Conservation (phyloP, 2,888 invertebrate species). For the Orchesellides sinensis region DNA sequence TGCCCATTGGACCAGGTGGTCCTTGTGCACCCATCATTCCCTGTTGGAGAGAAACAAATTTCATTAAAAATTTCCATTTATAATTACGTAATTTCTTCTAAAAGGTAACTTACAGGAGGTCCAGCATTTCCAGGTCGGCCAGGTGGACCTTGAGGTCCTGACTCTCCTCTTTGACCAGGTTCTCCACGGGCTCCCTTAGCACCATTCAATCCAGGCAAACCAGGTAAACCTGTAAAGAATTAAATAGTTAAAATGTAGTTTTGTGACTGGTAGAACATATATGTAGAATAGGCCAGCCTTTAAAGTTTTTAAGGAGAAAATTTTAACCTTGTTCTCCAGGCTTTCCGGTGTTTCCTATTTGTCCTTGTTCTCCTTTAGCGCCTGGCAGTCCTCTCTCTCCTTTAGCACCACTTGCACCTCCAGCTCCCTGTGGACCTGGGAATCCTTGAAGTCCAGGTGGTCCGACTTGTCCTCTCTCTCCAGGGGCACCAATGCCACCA, state of each 20-base stretch:
- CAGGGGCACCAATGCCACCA: constrained; percentile 86
- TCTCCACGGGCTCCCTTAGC: constrained; percentile 87
- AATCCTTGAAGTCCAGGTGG: constrained; percentile 82
- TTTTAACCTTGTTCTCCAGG: constrained; percentile 80
- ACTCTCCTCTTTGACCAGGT: constrained; percentile 86
- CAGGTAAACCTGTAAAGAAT: constrained; percentile 80
- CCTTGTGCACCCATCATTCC: constrained; percentile 85
- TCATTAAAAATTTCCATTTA: not conserved
- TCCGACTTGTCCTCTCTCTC: constrained; percentile 86
- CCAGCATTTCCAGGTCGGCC: constrained; percentile 88
- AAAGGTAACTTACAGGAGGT: constrained; percentile 80
- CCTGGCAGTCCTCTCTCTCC: constrained; percentile 86
- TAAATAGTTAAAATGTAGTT: not conserved
- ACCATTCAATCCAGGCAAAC: constrained; percentile 82
- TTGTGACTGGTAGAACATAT: no score
- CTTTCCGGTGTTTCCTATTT: constrained; percentile 80
- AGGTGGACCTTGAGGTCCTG: constrained; percentile 85
- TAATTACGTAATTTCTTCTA: not conserved
- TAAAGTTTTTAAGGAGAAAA: not conserved
- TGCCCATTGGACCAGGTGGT: constrained; percentile 83
- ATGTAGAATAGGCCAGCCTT: not conserved
- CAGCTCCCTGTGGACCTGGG: constrained; percentile 80
- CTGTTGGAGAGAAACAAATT: constrained; percentile 77
- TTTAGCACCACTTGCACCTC: constrained; percentile 85
- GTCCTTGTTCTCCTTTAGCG: constrained; percentile 86